Base-by-base conservation (phyloP, 2,113 vertebrate genomes). In the Speoplatyrhinus poulsoni region DNA sequence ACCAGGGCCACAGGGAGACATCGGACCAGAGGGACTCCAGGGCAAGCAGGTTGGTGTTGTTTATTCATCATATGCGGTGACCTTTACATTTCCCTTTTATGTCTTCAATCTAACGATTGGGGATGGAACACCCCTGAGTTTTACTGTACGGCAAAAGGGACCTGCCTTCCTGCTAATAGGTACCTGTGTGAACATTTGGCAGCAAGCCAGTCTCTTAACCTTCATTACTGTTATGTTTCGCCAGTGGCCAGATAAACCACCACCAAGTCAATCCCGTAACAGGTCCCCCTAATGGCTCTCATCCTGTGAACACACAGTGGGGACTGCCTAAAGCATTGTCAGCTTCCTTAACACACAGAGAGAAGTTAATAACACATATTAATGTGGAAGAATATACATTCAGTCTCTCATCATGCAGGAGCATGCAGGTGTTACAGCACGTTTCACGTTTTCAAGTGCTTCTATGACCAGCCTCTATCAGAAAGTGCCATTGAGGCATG, bases 1-100 rank as follows among this genome's bases (percentile, higher is more conserved):
- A 55, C 93, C 93, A 77, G 96, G 96, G 77, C 91, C 93, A 67
- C 83, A 90, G 16, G 95, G 96, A 79, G 95, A 96, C 80, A 83
- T 85, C n/a, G 96, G 96, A 70, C 91, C 90, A 56, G 93, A 95
- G 90, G 96, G 95, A 17, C 73, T 83, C 53, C 94, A 91, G 86
- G 96, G 95, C 78, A 91, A 91, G 88, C 94, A 96, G 93, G 95
- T 94, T 72, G 82, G 90, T 76, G 52, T 76, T 69, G 68, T 46
- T 75, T 54, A 67, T 8, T 54, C 61, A 49, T 87, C 79, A 77
- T 83, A 73, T 79, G 78, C 69, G 82, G 54, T 69, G 62, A 85
- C 78, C 60, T 84, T 76, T 70, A 64, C 62, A 67, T 78, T 77
- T 85, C 48, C 65, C 76, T 41, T 81, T 75, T 72, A 70, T 72